Base-by-base conservation (phyloP, 2,888 invertebrate species). In the Deilephila elpenor region DNA sequence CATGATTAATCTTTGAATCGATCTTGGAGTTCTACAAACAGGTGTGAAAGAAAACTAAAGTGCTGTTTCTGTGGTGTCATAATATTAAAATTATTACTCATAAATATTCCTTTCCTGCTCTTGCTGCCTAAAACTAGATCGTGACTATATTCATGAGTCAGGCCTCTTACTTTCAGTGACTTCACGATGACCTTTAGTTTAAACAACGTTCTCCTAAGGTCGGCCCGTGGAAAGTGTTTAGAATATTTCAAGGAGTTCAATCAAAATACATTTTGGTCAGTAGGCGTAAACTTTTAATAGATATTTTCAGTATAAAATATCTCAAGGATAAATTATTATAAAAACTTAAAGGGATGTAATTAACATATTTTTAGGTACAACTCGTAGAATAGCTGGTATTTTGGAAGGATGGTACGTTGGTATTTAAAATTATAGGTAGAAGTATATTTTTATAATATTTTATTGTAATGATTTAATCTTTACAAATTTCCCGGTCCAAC, bases 201-300 rank as follows among this genome's bases (percentile, higher is more conserved):
- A 51, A 51, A 44, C 25, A 17, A 17, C 25, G 17, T 17, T 20
- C 11, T 64, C 20, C 44, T 64, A 64, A 64, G 64, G 64, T 64
- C 64, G 11, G 37, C 20, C 14, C 5, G 44, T 51, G 44, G 73
- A 73, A 73, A 73, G 53, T 53, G 62, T 51, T 51, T 25, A 25
- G 25, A 67, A 67, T 67, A 67, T 67, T 67, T 25, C 62, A 62
- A 62, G 34, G 37, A 67, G 51, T 51, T 51, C 25, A 67, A 67
- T 60, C 44, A 37, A 67, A 67, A 67, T 67, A 67, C 44, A 6
- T 51, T 44, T 51, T 20, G 44, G 59, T n/a, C 25, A 74, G 72
- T 44, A 17, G 20, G 67, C 67, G 67, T 67, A 51, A 51, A 20
- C 17, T 20, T 44, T 44, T 44, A 67, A 25, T 44, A 67, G 29